Conservation (phyloP, 2,113 vertebrate species). For the Solea senegalensis region DNA sequence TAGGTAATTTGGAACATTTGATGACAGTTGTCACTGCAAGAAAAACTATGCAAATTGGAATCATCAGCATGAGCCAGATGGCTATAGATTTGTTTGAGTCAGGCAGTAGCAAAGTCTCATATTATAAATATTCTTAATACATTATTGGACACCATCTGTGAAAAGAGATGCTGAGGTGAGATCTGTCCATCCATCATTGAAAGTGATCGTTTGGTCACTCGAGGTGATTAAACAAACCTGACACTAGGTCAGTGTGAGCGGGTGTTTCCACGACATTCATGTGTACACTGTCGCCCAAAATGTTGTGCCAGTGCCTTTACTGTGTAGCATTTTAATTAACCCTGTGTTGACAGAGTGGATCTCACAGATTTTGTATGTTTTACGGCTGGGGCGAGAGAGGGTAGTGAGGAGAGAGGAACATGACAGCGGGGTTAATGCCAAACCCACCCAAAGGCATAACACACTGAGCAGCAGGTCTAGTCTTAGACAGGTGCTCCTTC, state of each 20-base stretch:
- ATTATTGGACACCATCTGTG: constrained; percentile 64
- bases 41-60: constrained; percentile 74
- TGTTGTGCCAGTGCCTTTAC: constrained; percentile 59
- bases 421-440: constrained; percentile 68
- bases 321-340: constrained; percentile 73
- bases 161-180: constrained; percentile 44
- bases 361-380: constrained; percentile 67
- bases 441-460: constrained; percentile 56
- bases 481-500: constrained; percentile 67
- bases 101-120: constrained; percentile 69
- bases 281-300: constrained; percentile 38
- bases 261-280: constrained; percentile 44
- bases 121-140: constrained; percentile 66
- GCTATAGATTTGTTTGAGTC: constrained; percentile 75
- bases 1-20: constrained; percentile 73
- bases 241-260: constrained; percentile 44
- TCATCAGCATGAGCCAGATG: constrained; percentile 76
- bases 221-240: constrained; percentile 51
- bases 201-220: constrained; percentile 63
- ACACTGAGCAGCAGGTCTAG: constrained; percentile 56
- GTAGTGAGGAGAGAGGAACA: constrained; percentile 42
- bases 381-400: constrained; percentile 48
- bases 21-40: constrained; percentile 65
- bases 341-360: constrained; percentile 68
- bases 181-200: constrained; percentile 68